Base-by-base conservation (phyloP, 1,140 invertebrate species). In the Globodera ellingtonae region DNA sequence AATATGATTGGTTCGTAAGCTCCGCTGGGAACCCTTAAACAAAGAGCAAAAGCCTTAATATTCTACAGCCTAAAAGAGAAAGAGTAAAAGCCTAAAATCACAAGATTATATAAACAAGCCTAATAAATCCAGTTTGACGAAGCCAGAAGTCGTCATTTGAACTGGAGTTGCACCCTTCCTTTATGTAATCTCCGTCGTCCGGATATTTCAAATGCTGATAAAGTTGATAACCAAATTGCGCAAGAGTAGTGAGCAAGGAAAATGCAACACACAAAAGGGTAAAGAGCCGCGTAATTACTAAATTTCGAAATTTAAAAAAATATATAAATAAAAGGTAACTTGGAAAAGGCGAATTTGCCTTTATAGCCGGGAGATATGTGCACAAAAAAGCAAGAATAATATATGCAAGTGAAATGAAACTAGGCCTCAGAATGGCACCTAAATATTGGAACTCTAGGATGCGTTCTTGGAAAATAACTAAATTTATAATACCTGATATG, bases 361-460 rank as follows among this genome's bases (percentile, higher is more conserved):
- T 18, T 50, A 84, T 81, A n/a, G 79, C n/a, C 4, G 86, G 86
- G 15, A 87, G 81, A 24, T 79, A 50, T 13, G 85, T 81, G 76
- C 81, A 78, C 50, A 88, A 47, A 21, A 87, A 77, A 13, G 81
- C 86, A 13, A 88, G 47, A 13, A 88, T 24, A 10, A 85, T 79
- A 72, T 88, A 87, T 15, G 79, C 75, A 50, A 87, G 66, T 18
- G 86, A 88, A 46, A 87, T 18, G 44, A 87, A 79, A 52, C 85
- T 79, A 4, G 86, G 86, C 48, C 86, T 67, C 35, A 87, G 35
- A 50, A 86, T 65, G 6, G 86, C 86, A 59, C 84, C 85, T 87
- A 76, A 46, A 62, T 62, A 62, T 18, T 75, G 77, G 81, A 8
- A 79, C 9, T n/a, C 18, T 56, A 21, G 18, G 10, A 21, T n/a